A percentile compares a stretch with the other conserved stretches of the same genome.
These are phyloP conservation scores for Perizoma affinitatum DNA, from an alignment of 2,888 invertebrate species.

Conservation along the genomic window DNA sequence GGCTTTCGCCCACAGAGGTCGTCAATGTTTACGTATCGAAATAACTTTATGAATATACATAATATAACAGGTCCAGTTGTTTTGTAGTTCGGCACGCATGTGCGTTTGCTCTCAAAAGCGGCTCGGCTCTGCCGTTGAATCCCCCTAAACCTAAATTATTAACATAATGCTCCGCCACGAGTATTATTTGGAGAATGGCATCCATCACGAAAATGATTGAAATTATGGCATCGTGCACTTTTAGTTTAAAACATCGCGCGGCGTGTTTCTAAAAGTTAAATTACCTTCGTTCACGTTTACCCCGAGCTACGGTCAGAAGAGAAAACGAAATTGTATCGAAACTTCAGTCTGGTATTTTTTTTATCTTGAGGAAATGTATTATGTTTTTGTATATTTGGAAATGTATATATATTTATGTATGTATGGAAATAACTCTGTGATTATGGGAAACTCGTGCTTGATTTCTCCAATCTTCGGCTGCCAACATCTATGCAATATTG, in stretches of 20 bases:
- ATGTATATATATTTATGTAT: too few species aligned
- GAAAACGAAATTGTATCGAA: slow-evolving; percentile 25
- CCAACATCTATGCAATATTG: slow-evolving; percentile 37
- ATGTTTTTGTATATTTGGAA: too few species aligned
- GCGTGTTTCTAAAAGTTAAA: slow-evolving; percentile 49
- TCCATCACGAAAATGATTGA: slow-evolving; percentile 70
- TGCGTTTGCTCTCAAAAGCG: slow-evolving; percentile 57
- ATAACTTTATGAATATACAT: slow-evolving; percentile 57
- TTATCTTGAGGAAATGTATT: neutral
- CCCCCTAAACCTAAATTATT: slow-evolving; percentile 67
- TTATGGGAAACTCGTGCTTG: slow-evolving; percentile 49
- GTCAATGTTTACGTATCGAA: slow-evolving; percentile 60
- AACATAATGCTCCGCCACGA: slow-evolving; percentile 62
- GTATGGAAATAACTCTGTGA: too few species aligned
- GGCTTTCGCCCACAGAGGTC: too few species aligned
- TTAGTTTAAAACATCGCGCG: slow-evolving; percentile 44
- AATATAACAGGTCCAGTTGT: slow-evolving; percentile 63
- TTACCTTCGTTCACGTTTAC: slow-evolving; percentile 45
- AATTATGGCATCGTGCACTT: slow-evolving; percentile 56
- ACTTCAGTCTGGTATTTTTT: neutral
- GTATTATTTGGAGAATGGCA: slow-evolving; percentile 67
- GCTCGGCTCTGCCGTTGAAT: slow-evolving; percentile 50
- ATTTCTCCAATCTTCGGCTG: slow-evolving; percentile 47
- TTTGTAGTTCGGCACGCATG: slow-evolving; percentile 69
- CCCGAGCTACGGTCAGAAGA: slow-evolving; percentile 24